Evolutionary conservation across 1,140 invertebrate species (phyloP), one percentile per base, ranked within the genome.

Genomic region (Formica selysi): DNA sequence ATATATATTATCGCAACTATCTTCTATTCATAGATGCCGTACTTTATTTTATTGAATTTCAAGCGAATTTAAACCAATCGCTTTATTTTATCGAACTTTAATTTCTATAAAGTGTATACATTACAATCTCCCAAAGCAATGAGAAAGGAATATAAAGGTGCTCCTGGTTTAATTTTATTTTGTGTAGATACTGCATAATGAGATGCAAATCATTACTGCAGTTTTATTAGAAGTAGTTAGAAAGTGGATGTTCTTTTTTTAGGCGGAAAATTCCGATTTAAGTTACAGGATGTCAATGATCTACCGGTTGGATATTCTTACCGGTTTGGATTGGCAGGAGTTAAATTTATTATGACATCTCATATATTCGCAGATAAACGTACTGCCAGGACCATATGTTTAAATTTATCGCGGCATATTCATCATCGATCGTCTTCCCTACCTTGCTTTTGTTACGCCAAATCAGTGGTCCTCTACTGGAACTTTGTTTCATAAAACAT

Each of bases 261-360:
- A 44, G 22, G 38, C 68, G 68, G 48, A 41, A 54, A 73, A 83
- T 83, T 83, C 68, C 79, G 79, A 74, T 83, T 83, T 83, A 83
- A 83, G 79, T 54, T 70, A 13, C 68, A 36, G 41, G 36, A 74
- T 73, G 79, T 74, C 59, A 83, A 74, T 57, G 54, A 74, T 74
- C 54, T 48, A 70, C 67, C 78, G 67, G 51, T 57, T 51, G 78
- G 65, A 41, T 51, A 32, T 59, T 81, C 48, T 70, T 51, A 26
- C 67, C 54, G 38, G 54, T 57, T 44, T 22, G 54, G 38, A 83
- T 83, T 62, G 79, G 38, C 79, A 61, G 54, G 22, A 41, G 68
- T 11, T 83, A 83, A 83, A 83, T 83, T 83, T 83, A 62, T 68
- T 74, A 61, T 74, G 54, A 26, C 41, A 61, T 83, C 19, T 29